Base-by-base conservation (phyloP, 2,113 vertebrate genomes). In the Forbesichthys papilliferus region DNA sequence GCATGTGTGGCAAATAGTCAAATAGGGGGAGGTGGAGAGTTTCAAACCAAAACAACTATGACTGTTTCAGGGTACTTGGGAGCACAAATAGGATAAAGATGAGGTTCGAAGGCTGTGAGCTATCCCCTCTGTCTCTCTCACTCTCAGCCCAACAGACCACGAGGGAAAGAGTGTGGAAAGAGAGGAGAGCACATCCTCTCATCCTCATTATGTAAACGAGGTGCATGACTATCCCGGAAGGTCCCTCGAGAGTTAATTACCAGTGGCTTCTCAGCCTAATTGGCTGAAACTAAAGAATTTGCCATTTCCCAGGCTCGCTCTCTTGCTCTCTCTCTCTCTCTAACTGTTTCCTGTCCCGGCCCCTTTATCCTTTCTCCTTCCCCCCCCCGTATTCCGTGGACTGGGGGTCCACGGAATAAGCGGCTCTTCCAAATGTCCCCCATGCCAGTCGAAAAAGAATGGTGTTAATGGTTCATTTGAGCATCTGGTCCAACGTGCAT, bases 261-360 rank as follows among this genome's bases (percentile, higher is more conserved):
- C 87, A 90, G 83, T 90, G 87, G 91, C 90, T 92, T 90, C 89
- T 89, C 85, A 86, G 87, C 84, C 87, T 93, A 93, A 93, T 93
- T 93, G 91, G 88, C 91, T 91, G 90, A 92, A 92, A 92, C 91
- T 92, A 89, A 89, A 88, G 90, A 91, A 91, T 91, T 89, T 90
- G 85, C 88, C 88, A 88, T 91, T 27, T 85, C 79, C 87, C 76
- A 75, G 79, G 74, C 80, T 79, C 70, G 67, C 61, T 49, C 62
- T 73, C 84, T 62, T 71, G 66, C 63, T 48, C 73, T 14, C 20
- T 69, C 66, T 62, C 69, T 73, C 64, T 85, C 48, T 55, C 77
- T 67, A 69, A 12, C 36, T 61, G 34, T 67, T 68, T 57, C 58
- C 62, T 48, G 66, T 67, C 64, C 65, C 74, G 64, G 57, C 83